These are phyloP conservation scores for Enteromius viviparus DNA, from an alignment of 2,797 vertebrate genomes.

Conservation along the genomic window DNA sequence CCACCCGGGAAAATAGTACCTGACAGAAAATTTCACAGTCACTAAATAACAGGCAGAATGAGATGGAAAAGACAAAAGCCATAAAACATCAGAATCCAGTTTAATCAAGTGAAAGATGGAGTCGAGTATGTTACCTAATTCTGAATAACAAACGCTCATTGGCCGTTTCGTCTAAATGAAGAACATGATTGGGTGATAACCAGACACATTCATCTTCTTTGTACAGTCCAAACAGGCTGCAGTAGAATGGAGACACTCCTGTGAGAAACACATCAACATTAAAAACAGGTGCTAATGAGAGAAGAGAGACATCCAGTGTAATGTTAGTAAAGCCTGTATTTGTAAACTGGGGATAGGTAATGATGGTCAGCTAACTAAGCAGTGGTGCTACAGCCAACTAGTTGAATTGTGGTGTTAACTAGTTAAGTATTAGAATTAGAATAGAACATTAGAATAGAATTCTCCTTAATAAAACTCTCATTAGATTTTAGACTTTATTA, in stretches of 20 bases:
- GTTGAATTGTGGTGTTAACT: not conserved
- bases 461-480: not conserved
- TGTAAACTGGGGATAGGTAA: not conserved
- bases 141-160: constrained; percentile 84
- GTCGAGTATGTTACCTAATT: constrained; percentile 74
- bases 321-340: not conserved
- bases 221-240: constrained; percentile 90
- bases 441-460: not conserved
- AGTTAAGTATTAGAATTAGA: not conserved
- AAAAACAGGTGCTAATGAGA: not conserved
- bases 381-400: not conserved
- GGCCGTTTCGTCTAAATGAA: constrained; percentile 83
- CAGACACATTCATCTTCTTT: constrained; percentile 86
- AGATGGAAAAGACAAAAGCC: not conserved
- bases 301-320: not conserved
- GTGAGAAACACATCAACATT: constrained; percentile 5
- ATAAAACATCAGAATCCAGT: not conserved
- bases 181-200: constrained; percentile 92
- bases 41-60: not conserved
- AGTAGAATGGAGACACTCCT: constrained; percentile 89
- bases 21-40: constrained; percentile 56
- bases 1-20: constrained; percentile 96
- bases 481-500: not conserved
- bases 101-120: not conserved
- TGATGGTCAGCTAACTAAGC: not conserved